Evolutionary conservation across 2,113 vertebrate genomes (phyloP).

Genomic region (Ailurus styani): DNA sequence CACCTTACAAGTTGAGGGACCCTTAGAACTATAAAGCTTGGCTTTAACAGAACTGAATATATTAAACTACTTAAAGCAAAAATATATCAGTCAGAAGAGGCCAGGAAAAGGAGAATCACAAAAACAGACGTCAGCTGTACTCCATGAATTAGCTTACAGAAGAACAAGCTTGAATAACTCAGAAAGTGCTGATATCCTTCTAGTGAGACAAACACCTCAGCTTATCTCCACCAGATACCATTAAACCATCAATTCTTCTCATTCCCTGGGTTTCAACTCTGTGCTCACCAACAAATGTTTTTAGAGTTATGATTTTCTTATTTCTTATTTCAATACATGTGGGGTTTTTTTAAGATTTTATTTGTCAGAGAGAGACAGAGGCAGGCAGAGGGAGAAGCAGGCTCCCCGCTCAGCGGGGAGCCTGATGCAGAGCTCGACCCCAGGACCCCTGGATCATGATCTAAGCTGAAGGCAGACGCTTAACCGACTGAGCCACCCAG

Average conservation of each 20-base stretch:
- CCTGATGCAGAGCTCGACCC: neutral
- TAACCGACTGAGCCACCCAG: neutral
- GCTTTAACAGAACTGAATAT: neutral
- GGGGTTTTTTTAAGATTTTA: neutral
- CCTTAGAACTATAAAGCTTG: neutral
- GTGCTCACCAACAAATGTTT: neutral
- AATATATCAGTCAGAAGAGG: neutral
- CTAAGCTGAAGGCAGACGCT: neutral
- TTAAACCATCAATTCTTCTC: neutral
- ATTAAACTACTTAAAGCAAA: neutral
- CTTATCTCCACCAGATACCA: neutral
- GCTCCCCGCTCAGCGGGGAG: neutral
- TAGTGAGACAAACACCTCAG: neutral
- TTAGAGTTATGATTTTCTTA: neutral
- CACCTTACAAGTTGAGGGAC: neutral
- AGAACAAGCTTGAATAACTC: neutral
- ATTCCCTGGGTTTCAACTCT: neutral
- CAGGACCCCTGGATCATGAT: neutral
- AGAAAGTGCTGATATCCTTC: neutral
- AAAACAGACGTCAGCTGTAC: rapidly evolving
- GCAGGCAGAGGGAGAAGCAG: neutral
- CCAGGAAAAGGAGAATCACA: neutral
- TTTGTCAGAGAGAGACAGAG: neutral
- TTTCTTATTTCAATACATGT: neutral
- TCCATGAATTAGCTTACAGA: neutral